Evolutionary conservation across 2,888 invertebrate genomes (phyloP), one percentile per base, ranked within the genome.

Genomic region (Drosophila bunnanda): DNA sequence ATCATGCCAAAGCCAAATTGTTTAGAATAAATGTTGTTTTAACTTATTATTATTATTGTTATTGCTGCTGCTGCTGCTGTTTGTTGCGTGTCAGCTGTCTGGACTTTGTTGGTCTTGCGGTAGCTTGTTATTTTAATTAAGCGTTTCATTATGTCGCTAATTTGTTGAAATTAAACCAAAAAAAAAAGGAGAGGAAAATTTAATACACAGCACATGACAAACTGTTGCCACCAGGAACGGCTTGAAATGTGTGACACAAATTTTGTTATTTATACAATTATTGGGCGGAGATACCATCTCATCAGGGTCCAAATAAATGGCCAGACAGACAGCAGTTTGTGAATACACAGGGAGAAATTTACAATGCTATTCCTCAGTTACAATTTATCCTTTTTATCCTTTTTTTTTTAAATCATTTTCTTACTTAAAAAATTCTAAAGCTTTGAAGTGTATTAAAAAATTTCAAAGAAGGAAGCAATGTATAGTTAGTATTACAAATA

Each of bases 101-200:
- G 50, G 69, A 44, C 44, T 72, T 52, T 67, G 32, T 36, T 68
- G 56, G 28, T 65, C 55, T 15, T 65, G 57, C 57, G 30, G 70
- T 67, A 55, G 80, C 86, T 86, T 76, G 80, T 78, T 85, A 80
- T 79, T 83, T 83, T 82, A 86, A 86, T 86, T 83, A 85, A 82
- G 77, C 79, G 76, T 82, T 87, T 83, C 64, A 83, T 86, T 80
- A 80, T 83, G 80, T 61, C 68, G 78, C 76, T 85, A 87, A 86
- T 86, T 86, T 82, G 83, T 80, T 70, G 57, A 52, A 69, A 59
- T 75, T 77, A 70, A 67, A 64, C 13, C 20, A 66, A 13, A 38
- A 53, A n/a, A 34, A 41, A n/a, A 32, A 20, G 20, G n/a, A 25
- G 25, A 25, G 25, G 10, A 25, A 43, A 59, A 20, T 20, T 30